phyloP scores from a whole-genome alignment of 1,140 invertebrate genomes.

The Drosophila busckii region DNA sequence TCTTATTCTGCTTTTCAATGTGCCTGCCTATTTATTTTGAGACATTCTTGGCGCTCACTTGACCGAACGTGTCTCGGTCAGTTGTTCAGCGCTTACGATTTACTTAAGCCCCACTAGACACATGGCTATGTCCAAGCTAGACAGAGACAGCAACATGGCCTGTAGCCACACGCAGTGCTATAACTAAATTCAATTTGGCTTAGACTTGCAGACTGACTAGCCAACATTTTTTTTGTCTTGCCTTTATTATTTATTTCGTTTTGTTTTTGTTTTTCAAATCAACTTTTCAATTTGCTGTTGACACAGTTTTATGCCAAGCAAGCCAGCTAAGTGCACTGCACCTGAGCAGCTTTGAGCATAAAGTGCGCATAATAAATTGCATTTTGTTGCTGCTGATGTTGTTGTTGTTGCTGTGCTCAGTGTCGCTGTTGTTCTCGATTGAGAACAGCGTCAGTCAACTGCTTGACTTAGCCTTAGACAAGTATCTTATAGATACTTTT shows the following conservation, averaged over 20 bases:
- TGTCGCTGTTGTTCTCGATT: conserved; percentile 33
- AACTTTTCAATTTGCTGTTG: conserved; percentile 72
- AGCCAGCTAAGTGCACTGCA: conserved; percentile 32
- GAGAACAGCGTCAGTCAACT: conserved; percentile 50
- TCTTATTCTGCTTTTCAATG: conserved; percentile 14
- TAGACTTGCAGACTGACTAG: too few species aligned
- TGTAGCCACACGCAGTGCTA: conserved; percentile 41
- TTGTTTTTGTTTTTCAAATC: too few species aligned
- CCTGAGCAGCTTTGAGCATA: conserved; percentile 45
- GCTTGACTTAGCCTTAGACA: conserved; percentile 47
- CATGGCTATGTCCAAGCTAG: not conserved
- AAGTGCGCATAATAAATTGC: conserved; percentile 73
- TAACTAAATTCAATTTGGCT: conserved; percentile 57
- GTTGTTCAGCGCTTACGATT: conserved; percentile 47
- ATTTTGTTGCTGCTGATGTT: conserved; percentile 31
- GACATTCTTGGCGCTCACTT: conserved; percentile 49
- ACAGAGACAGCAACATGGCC: not conserved
- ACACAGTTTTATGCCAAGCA: conserved; percentile 55
- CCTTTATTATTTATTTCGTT: conserved; percentile 39
- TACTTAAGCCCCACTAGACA: conserved; percentile 48
- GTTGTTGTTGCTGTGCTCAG: conserved; percentile 4
- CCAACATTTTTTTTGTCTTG: conserved; percentile 39
- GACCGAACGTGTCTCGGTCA: conserved; percentile 34
- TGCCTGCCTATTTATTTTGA: conserved; percentile 31
- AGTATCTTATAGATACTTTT: conserved; percentile 38